phyloP scores from a whole-genome alignment of 2,113 vertebrate species.

The Scytalopus superciliaris region DNA sequence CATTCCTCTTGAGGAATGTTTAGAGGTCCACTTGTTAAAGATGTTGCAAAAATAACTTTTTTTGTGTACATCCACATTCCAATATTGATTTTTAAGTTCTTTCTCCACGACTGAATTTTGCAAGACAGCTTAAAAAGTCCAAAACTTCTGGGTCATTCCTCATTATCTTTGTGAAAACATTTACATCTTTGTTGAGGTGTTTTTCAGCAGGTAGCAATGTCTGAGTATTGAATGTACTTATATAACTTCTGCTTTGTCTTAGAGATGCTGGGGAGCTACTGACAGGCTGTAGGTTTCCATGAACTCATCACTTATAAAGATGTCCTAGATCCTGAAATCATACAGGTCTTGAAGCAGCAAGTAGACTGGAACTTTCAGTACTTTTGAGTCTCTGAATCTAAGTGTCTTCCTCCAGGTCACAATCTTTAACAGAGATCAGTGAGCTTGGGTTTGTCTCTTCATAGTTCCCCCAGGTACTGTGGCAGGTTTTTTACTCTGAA shows the following conservation, averaged over 20 bases:
- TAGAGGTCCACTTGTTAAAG: neutral
- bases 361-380: fast-evolving
- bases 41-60: neutral
- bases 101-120: neutral
- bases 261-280: neutral
- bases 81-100: neutral
- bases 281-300: neutral
- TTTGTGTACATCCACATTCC: neutral
- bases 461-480: fast-evolving
- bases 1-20: neutral
- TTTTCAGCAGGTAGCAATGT: neutral
- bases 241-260: neutral
- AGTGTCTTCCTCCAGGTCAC: neutral
- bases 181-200: fast-evolving
- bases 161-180: neutral
- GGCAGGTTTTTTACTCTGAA: neutral
- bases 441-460: neutral
- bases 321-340: neutral
- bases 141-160: neutral
- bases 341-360: neutral
- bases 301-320: neutral
- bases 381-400: neutral
- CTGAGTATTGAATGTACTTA: neutral
- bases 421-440: neutral
- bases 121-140: neutral